Conservation (phyloP, 2,113 vertebrate genomes). For the Sprattus sprattus region DNA sequence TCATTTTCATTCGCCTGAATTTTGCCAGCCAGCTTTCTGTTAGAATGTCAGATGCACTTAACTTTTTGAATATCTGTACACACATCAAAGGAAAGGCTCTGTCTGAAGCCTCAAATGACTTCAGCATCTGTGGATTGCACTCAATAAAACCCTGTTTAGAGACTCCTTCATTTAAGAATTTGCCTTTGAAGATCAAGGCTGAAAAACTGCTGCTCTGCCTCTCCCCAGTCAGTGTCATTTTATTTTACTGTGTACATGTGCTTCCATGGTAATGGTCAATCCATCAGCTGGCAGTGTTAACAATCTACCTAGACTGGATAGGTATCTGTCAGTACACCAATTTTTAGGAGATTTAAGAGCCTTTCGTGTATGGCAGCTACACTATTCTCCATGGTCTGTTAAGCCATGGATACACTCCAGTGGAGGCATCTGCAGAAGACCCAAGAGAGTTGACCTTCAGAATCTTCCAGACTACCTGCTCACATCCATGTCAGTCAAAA, state of each 20-base stretch:
- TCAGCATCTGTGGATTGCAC: not conserved
- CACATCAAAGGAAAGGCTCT: not conserved
- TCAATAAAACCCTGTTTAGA: not conserved
- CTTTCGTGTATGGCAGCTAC: not conserved
- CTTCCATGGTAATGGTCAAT: not conserved
- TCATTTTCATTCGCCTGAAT: not conserved
- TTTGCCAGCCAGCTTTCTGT: not conserved
- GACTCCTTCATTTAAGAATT: not conserved
- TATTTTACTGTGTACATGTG: not conserved
- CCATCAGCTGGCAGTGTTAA: not conserved
- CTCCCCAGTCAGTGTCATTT: not conserved
- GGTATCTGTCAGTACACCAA: not conserved
- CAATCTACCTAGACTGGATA: not conserved
- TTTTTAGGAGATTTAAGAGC: no score
- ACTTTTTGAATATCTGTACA: not conserved
- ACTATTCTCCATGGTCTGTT: not conserved
- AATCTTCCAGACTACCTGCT: not conserved
- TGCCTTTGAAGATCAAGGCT: not conserved
- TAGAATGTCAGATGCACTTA: not conserved
- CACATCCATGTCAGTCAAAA: not conserved
- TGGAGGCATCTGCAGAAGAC: not conserved
- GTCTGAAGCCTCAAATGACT: not conserved
- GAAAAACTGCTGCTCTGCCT: not conserved
- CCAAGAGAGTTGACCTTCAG: not conserved
- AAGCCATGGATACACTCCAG: not conserved